Percentiles rank a stretch among this genome's conserved stretches.
Conservation (phyloP, 2,888 invertebrate genomes). For the Epistrophe grossulariae region DNA sequence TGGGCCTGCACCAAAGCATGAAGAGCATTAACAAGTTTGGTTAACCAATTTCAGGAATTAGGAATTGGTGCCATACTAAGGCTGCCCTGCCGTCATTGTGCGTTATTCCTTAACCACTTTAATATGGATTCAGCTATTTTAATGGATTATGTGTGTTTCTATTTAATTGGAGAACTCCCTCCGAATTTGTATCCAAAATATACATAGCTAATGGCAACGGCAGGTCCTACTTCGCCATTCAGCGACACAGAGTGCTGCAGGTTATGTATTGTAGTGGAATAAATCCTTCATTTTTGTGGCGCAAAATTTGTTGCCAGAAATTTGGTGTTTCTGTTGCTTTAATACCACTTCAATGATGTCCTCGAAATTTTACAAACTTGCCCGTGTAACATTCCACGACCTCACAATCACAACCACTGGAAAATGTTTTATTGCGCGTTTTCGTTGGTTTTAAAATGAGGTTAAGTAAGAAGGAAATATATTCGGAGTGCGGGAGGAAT, state of each 20-base stretch:
- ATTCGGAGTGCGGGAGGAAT: background rate
- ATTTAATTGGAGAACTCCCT: conserved; percentile 49
- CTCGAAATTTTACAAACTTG: conserved; percentile 27
- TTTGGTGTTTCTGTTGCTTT: conserved; percentile 37
- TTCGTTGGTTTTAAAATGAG: background rate
- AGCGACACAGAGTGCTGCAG: background rate
- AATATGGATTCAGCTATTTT: conserved; percentile 25
- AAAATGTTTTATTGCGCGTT: conserved; percentile 46
- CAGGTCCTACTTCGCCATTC: conserved; percentile 3
- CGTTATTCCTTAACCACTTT: conserved; percentile 3
- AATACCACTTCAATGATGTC: conserved; percentile 37
- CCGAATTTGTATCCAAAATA: background rate
- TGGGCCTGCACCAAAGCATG: background rate
- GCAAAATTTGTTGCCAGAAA: conserved; percentile 40
- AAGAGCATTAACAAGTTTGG: conserved; percentile 46
- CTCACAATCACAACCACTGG: conserved; percentile 3
- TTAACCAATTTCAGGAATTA: conserved; percentile 54
- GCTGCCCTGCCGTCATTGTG: background rate
- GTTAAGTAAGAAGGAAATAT: background rate
- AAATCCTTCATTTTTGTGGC: conserved; percentile 47
- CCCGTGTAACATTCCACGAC: conserved; percentile 14
- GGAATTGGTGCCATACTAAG: too few relatives aligned
- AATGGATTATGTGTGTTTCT: conserved; percentile 60
- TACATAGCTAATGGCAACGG: background rate
- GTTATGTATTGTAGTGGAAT: conserved; percentile 2